phyloP scores from a whole-genome alignment of 2,888 invertebrate species.

The Ctena decussata region DNA sequence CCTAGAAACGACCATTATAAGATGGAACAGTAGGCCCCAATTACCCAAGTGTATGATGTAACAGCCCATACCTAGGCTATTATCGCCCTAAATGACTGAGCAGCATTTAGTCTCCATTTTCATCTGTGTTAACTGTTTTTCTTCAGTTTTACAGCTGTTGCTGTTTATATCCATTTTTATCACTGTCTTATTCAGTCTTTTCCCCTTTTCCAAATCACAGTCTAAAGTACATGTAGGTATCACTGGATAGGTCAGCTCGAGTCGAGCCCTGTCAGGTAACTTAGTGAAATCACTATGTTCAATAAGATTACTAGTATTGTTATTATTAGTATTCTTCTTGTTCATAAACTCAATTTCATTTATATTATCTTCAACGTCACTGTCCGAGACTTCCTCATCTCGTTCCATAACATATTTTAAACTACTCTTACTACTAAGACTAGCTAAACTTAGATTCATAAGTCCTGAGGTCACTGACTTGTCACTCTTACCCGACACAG shows the following conservation, averaged over 20 bases:
- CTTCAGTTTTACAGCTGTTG: constrained; percentile 70
- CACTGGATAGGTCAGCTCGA: constrained; percentile 39
- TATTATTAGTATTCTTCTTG: constrained; percentile 39
- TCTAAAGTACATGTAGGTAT: constrained; percentile 65
- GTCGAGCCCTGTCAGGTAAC: constrained; percentile 58
- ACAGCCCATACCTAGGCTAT: background rate
- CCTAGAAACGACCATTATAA: too few relatives aligned
- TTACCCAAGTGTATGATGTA: background rate
- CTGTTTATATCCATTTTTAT: constrained; percentile 77
- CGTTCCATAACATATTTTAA: constrained; percentile 77
- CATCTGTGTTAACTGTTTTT: constrained; percentile 56
- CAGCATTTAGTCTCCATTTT: constrained; percentile 81
- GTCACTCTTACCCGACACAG: constrained; percentile 64
- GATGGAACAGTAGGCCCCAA: background rate
- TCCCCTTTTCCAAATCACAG: constrained; percentile 58
- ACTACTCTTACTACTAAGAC: constrained; percentile 72
- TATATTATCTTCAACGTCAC: constrained; percentile 68
- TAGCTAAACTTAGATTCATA: constrained; percentile 72
- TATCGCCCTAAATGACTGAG: constrained; percentile 72
- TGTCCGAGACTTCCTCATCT: constrained; percentile 70
- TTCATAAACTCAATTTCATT: constrained; percentile 33
- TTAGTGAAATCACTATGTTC: constrained; percentile 70
- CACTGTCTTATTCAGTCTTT: constrained; percentile 46
- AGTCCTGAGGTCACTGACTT: constrained; percentile 71
- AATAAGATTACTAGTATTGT: constrained; percentile 31